Evolutionary conservation across 2,113 vertebrate genomes (phyloP).

Genomic region (Alosa alosa): DNA sequence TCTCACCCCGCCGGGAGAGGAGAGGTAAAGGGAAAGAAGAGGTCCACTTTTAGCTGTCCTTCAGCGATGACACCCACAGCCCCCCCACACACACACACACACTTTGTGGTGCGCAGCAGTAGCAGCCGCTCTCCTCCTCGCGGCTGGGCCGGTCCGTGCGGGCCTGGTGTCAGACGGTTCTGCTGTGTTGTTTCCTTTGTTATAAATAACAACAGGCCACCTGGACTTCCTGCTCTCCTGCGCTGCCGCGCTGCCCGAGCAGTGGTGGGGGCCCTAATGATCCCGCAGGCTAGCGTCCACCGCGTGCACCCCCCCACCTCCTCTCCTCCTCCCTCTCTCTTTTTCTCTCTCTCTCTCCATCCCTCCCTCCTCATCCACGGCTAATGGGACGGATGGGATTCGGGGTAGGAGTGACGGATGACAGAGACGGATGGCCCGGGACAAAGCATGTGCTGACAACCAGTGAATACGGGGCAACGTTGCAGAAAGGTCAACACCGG

Average conservation of each 20-base stretch:
- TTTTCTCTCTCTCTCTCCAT: constrained; percentile 31
- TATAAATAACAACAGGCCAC: constrained; percentile 99
- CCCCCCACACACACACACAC: background rate
- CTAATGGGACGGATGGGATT: constrained; percentile 94
- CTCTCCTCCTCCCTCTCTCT: constrained; percentile 27
- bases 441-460: constrained; percentile 91
- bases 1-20: constrained; percentile 66
- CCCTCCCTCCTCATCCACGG: constrained; percentile 77
- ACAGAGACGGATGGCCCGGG: constrained; percentile 89
- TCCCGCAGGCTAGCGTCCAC: constrained; percentile 82
- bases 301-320: background rate
- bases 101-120: background rate
- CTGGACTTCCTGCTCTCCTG: constrained; percentile 84
- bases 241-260: constrained; percentile 49
- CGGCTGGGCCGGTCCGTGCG: constrained; percentile 70
- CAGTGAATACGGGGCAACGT: constrained; percentile 85
- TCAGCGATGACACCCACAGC: constrained; percentile 79
- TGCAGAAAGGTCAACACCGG: constrained; percentile 90
- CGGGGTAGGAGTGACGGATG: constrained; percentile 88
- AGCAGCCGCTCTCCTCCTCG: constrained; percentile 59
- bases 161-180: constrained; percentile 83
- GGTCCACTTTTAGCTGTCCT: constrained; percentile 94
- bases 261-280: constrained; percentile 84
- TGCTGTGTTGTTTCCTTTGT: constrained; percentile 92
- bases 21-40: constrained; percentile 61